A percentile compares a stretch with the other conserved stretches of the same genome.
Conservation (phyloP, 2,113 vertebrate genomes). For the Dicrurus megarhynchus region DNA sequence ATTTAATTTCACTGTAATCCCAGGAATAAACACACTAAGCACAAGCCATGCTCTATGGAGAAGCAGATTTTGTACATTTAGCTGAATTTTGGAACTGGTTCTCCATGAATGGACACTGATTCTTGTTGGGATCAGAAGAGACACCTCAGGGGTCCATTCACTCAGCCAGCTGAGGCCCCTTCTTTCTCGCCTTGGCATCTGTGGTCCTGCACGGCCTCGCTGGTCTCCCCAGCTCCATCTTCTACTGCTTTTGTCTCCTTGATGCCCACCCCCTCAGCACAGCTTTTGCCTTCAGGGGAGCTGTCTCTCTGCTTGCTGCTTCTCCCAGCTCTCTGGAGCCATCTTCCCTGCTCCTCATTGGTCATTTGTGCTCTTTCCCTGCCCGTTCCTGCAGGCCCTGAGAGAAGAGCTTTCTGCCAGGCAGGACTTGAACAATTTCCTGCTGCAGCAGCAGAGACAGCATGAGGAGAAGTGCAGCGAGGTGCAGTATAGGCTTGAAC, state of each 20-base stretch:
- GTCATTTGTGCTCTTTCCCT: neutral
- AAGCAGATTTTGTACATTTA: neutral
- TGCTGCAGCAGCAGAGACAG: constrained; percentile 68
- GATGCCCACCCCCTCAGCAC: neutral
- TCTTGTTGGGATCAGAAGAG: neutral
- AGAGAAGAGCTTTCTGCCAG: constrained; percentile 59
- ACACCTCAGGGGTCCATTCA: neutral
- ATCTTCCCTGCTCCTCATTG: neutral
- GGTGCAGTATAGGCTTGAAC: constrained; percentile 73
- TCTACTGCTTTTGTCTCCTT: neutral
- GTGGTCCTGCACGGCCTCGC: neutral
- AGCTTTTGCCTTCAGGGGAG: neutral
- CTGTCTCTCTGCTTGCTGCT: neutral
- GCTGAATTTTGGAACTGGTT: neutral
- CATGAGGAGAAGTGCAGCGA: constrained; percentile 71
- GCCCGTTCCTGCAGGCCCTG: constrained; percentile 2
- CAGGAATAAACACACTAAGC: neutral
- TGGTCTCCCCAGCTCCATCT: neutral
- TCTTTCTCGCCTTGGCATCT: neutral
- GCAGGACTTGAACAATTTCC: constrained; percentile 1
- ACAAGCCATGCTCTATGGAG: neutral
- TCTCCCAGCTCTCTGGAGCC: neutral
- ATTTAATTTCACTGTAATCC: neutral
- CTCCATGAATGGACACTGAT: neutral
- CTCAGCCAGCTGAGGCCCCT: neutral